Base-by-base conservation (phyloP, 30 jellyfish, hydroid and myxozoan species). In the Hydractinia symbiolongicarpus region DNA sequence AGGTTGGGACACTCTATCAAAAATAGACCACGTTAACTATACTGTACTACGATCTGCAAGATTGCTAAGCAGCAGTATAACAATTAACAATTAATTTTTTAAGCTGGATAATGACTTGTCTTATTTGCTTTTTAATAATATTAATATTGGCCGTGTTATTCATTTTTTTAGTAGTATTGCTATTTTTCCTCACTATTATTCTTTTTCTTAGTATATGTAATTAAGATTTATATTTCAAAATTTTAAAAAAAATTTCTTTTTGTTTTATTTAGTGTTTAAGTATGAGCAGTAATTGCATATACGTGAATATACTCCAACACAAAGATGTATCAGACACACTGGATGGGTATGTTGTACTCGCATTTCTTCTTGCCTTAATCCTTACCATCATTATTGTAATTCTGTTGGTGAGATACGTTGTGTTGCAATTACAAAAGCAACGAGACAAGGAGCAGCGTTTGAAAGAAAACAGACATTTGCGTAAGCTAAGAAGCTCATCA, bases 341-440 rank as follows among this genome's bases (percentile, higher is more conserved):
- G 40, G 74, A 64, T 6, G 74, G 74, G 40, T 64, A 64, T 64
- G 74, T 64, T 7, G 19, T 64, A 51, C 40, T 64, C 52, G 74
- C 74, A 64, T 64, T 64, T 64, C 40, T 64, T 51, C 74, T 64
- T 64, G 19, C 74, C 9, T 13, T 64, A 64, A 6, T 64, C 40
- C 9, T 64, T 51, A 64, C 74, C 74, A 6, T 64, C 40, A 13
- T 13, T 64, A 44, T 64, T 44, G 74, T 64, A 13, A 44, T 64
- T 44, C 40, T 64, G 40, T 64, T 64, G 19, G 40, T 51, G 74
- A 64, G 40, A 13, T 64, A 64, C 40, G 5, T 64, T 6, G 40
- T 51, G 40, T 64, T 64, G 9, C 74, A 64, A n/a, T 64, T 64
- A 64, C 9, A 13, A 51, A 64, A 64, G 16, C 74, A 64, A 64